Base-by-base conservation (phyloP, 2,113 vertebrate species). In the Engystomops pustulosus region DNA sequence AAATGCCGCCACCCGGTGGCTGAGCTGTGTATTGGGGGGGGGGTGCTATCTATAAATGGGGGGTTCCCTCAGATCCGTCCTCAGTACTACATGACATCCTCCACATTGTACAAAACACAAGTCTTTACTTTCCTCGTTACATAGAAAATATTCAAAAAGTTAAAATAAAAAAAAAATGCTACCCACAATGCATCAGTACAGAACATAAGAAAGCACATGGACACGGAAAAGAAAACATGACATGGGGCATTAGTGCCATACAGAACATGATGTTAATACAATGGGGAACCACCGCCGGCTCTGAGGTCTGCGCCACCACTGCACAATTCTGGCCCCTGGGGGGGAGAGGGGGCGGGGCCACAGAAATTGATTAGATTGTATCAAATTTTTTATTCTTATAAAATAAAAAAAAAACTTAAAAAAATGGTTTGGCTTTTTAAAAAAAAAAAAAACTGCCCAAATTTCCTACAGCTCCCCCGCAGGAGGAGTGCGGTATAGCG, bases 251-350 rank as follows among this genome's bases (percentile, higher is more conserved):
- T 78, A 78, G 75, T 78, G 51, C 53, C 41, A 77, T 58, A 77
- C 74, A 77, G 0, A 41, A 78, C 75, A 78, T 78, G 75, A 78
- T 58, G 75, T 58, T 78, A 60, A 78, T 58, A 78, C 72, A 34
- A 36, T 53, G 45, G 18, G 34, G 17, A 76, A 49, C 6, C 11
- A n/a, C 41, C 17, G 8, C n/a, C 36, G 25, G 41, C 47, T 25
- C 75, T 78, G 75, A 78, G 36, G 32, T 15, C 51, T 17, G 20
- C n/a, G 75, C 20, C 75, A 60, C 75, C 20, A 53, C 36, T 20
- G n/a, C 51, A 78, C 75, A 60, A 77, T 58, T 17, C 49, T 0
- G 12, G n/a, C n/a, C 15, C 14, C 6, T 45, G 44, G n/a, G n/a
- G n/a, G n/a, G n/a, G n/a, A n/a, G n/a, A n/a, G n/a, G n/a, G n/a